A percentile compares a stretch with the other conserved stretches of the same genome.
Conservation (phyloP, 2,888 invertebrate genomes). For the Andrena trimmerana region DNA sequence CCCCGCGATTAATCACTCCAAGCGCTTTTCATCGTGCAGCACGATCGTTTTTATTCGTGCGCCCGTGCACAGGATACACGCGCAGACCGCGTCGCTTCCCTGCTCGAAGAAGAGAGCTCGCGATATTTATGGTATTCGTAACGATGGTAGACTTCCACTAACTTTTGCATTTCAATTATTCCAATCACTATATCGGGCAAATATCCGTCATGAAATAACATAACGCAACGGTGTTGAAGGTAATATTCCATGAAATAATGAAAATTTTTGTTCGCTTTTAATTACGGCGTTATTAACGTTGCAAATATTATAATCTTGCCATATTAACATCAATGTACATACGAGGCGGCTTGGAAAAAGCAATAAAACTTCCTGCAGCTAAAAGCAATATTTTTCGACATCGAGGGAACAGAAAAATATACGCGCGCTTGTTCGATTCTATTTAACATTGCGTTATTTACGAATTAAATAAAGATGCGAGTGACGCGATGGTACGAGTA, state of each 20-base stretch:
- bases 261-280: too few species aligned
- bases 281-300: slow-evolving; percentile 12
- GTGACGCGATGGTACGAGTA: slow-evolving; percentile 11
- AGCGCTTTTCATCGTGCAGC: slow-evolving; percentile 63
- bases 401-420: slow-evolving; percentile 25
- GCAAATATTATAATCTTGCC: background rate
- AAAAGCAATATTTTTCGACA: slow-evolving; percentile 30
- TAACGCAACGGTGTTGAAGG: too few species aligned
- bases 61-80: slow-evolving; percentile 7
- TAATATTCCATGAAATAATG: too few species aligned
- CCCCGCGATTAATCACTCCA: slow-evolving; percentile 66
- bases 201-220: too few species aligned
- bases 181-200: background rate
- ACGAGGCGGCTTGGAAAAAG: slow-evolving; percentile 2
- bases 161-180: slow-evolving; percentile 27
- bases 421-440: slow-evolving; percentile 9
- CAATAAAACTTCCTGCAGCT: slow-evolving; percentile 17
- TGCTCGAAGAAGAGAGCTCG: background rate
- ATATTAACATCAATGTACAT: background rate
- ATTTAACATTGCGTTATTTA: slow-evolving; percentile 49
- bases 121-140: slow-evolving; percentile 2
- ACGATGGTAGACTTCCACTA: background rate
- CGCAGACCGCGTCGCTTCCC: background rate
- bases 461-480: slow-evolving; percentile 46
- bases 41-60: slow-evolving; percentile 58